Evolutionary conservation across 2,113 vertebrate species (phyloP).

Genomic region (Eleginops maclovinus): DNA sequence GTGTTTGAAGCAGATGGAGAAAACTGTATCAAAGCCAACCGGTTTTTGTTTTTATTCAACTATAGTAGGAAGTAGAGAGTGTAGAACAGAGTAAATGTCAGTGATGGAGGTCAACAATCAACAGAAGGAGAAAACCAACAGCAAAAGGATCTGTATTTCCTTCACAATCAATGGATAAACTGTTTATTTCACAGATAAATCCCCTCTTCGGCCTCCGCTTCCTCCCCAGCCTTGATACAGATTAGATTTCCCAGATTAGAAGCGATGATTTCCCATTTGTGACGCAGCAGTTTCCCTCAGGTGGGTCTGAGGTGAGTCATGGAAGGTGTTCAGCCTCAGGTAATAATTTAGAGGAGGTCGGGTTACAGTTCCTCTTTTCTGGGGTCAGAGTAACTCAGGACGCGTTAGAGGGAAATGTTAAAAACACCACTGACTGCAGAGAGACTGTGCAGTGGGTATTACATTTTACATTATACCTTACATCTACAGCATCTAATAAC

Average conservation of each 20-base stretch:
- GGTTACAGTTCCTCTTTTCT: slow-evolving; percentile 41
- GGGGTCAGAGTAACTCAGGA: slow-evolving; percentile 30
- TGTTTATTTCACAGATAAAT: not conserved
- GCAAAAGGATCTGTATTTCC: not conserved
- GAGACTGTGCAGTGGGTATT: not conserved
- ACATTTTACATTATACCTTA: no score
- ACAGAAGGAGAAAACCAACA: no score
- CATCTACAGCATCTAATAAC: not conserved
- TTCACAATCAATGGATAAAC: not conserved
- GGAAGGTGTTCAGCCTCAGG: slow-evolving; percentile 35
- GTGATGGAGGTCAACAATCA: no score
- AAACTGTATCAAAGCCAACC: not conserved
- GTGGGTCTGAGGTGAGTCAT: slow-evolving; percentile 31
- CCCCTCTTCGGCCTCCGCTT: not conserved
- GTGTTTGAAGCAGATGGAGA: no score
- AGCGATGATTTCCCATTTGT: not conserved
- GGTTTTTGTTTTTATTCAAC: no score
- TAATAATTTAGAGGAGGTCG: slow-evolving; percentile 28
- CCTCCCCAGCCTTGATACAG: not conserved
- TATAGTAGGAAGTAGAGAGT: no score
- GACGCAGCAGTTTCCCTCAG: slow-evolving; percentile 25
- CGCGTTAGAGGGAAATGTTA: slow-evolving; percentile 39
- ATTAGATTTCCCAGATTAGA: not conserved
- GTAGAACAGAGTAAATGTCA: no score
- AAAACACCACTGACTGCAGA: slow-evolving; percentile 33